A percentile compares a stretch with the other conserved stretches of the same genome.
Evolutionary conservation across 2,797 vertebrate genomes (phyloP).

Genomic region (Lepilemur septentrionalis): DNA sequence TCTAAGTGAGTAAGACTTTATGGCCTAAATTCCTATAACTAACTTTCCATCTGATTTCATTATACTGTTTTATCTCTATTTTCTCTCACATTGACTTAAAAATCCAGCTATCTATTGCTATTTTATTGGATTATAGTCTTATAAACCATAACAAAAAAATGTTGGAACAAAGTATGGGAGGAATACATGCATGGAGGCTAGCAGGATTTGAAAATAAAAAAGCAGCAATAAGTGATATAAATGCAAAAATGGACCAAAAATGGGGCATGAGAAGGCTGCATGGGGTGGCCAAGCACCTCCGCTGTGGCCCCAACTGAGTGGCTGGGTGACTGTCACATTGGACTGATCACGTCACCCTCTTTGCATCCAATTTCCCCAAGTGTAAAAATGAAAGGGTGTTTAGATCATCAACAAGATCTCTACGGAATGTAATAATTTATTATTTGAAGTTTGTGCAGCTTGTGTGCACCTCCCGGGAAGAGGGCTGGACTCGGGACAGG

Average conservation of each 20-base stretch:
- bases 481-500: not conserved
- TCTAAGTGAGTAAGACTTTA: not conserved
- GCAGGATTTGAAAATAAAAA: not conserved
- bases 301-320: not conserved
- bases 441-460: not conserved
- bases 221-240: not conserved
- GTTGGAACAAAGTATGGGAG: not conserved
- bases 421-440: not conserved
- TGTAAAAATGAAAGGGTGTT: not conserved
- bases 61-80: not conserved
- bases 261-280: fast-evolving
- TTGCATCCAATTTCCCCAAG: not conserved
- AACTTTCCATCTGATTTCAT: not conserved
- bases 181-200: not conserved
- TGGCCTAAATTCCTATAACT: fast-evolving
- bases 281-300: fast-evolving
- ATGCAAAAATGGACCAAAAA: not conserved
- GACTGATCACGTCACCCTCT: too few species aligned
- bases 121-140: not conserved
- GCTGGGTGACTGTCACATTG: fast-evolving
- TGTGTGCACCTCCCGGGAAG: not conserved
- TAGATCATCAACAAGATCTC: not conserved
- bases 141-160: too few species aligned
- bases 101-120: not conserved
- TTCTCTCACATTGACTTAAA: not conserved